Percentiles rank a stretch among this genome's conserved stretches.
These are phyloP conservation scores for Otolemur garnettii DNA, from an alignment of 2,113 vertebrate species.

Conservation along the genomic window DNA sequence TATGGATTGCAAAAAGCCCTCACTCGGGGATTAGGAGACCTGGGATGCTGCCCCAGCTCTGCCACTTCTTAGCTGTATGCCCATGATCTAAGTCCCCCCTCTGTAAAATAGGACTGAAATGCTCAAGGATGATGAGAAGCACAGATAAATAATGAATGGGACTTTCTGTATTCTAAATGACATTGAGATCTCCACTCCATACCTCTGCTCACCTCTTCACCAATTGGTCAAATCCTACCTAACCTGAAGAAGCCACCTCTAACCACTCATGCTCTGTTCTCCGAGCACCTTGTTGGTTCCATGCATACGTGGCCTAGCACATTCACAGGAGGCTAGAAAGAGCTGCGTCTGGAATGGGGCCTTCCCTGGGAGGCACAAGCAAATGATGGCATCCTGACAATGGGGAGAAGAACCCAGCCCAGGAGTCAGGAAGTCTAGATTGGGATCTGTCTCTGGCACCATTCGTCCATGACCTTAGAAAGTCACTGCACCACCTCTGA, in stretches of 20 bases:
- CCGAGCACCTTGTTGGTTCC: neutral
- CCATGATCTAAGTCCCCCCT: neutral
- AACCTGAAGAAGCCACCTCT: neutral
- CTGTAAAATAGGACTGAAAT: neutral
- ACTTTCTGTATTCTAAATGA: neutral
- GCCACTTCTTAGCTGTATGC: neutral
- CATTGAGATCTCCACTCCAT: neutral
- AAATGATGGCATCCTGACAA: neutral
- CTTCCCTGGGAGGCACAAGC: neutral
- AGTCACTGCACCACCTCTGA: neutral
- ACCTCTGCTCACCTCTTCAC: neutral
- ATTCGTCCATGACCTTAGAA: neutral
- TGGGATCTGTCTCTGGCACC: no score
- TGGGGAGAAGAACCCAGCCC: neutral
- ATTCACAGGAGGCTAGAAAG: neutral
- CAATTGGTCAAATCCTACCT: neutral
- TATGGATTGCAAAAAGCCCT: neutral
- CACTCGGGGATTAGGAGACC: neutral
- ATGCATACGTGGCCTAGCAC: neutral
- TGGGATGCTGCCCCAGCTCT: neutral
- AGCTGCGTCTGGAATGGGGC: no score
- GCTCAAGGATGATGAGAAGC: neutral
- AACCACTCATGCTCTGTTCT: neutral
- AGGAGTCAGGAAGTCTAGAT: neutral
- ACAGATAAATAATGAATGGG: neutral